These are phyloP conservation scores for Cephalopholis sonnerati DNA, from an alignment of 2,113 vertebrate genomes.

Conservation along the genomic window DNA sequence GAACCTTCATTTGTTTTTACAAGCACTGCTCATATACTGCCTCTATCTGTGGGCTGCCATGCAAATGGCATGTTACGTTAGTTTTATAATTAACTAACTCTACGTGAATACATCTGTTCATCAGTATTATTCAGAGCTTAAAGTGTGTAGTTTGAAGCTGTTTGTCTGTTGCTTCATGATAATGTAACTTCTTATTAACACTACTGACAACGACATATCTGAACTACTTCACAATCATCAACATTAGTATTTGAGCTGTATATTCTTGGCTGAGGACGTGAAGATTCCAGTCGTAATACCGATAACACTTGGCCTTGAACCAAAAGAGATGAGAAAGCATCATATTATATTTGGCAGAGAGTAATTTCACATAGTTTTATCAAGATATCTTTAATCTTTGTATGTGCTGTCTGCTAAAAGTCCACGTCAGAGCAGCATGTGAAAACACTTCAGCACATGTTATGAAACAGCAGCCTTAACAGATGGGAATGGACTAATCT, in stretches of 20 bases:
- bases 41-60: not conserved
- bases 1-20: not conserved
- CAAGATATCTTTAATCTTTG: not conserved
- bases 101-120: not conserved
- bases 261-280: not conserved
- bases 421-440: not conserved
- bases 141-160: not conserved
- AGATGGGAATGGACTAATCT: slow-evolving; percentile 37
- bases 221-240: not conserved
- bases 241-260: not conserved
- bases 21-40: not conserved
- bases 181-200: not conserved
- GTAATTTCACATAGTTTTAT: not conserved
- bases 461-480: not conserved
- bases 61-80: not conserved
- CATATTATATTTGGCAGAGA: not conserved
- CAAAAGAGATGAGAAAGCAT: not conserved
- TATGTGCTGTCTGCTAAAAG: not conserved
- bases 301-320: not conserved
- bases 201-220: not conserved
- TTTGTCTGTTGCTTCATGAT: not conserved
- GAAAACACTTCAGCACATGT: not conserved
- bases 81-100: not conserved
- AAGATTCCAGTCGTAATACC: not conserved
- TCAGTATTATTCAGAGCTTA: not conserved